Base-by-base conservation (phyloP, 2,797 vertebrate genomes). In the Enteromius thamalakanensis region DNA sequence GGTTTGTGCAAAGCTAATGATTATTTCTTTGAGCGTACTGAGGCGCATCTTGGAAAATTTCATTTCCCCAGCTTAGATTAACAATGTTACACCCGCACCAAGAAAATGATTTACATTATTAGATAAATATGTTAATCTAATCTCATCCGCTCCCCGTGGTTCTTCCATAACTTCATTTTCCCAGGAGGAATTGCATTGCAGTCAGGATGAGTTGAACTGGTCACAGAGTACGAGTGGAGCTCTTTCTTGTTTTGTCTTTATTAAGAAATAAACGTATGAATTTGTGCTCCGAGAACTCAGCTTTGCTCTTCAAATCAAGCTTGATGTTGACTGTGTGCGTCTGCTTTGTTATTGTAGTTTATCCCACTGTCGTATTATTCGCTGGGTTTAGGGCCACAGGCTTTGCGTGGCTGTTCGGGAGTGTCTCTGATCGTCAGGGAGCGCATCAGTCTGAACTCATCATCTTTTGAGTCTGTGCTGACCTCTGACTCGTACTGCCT, bases 111-210 rank as follows among this genome's bases (percentile, higher is more conserved):
- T 86, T 86, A 80, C 84, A 87, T 87, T 89, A 86, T 89, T 84
- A 83, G 85, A 87, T 86, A 87, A 86, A 87, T 87, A 87, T 87
- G 88, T 79, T 85, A 89, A 89, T 89, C 81, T 80, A 81, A 85
- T 83, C 71, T 77, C 76, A 80, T 82, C 62, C 71, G 8, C 34
- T 84, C 86, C 62, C 53, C 0, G 19, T 60, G 47, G 32, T 34
- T 77, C 51, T 45, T 67, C 80, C 69, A 76, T 85, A 84, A 87
- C 84, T 82, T 81, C 67, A 37, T 87, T 87, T 77, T 85, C 81
- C 53, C 65, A 80, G 62, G 82, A 84, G 70, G 40, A 84, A 74
- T 77, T 80, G 76, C 37, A 62, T 55, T 71, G 76, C 71, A 21
- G 77, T 58, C 70, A 79, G 62, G 26, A 68, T 45, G 79, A 80